These are phyloP conservation scores for Zaprionus ornatus DNA, from an alignment of 1,140 invertebrate genomes.

Conservation along the genomic window DNA sequence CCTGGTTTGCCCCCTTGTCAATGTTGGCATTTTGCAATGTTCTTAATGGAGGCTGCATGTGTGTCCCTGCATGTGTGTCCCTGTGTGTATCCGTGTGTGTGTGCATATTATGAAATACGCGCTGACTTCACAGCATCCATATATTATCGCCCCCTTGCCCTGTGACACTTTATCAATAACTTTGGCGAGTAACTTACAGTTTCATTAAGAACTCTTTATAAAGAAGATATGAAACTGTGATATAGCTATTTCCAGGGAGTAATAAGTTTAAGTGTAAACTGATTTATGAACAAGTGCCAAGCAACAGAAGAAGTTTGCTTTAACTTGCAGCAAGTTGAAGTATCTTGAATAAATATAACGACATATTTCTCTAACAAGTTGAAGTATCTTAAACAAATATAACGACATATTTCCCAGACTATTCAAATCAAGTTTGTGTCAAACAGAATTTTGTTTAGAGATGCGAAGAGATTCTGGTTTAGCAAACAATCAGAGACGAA, in stretches of 20 bases:
- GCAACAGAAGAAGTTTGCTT: neutral
- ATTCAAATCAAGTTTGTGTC: neutral
- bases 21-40: slow-evolving; percentile 37
- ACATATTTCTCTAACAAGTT: too few relatives aligned
- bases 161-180: slow-evolving; percentile 45
- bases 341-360: neutral
- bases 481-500: neutral
- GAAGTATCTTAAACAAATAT: neutral
- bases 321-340: neutral
- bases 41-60: slow-evolving; percentile 40
- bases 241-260: neutral
- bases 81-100: slow-evolving; percentile 18
- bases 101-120: slow-evolving; percentile 36
- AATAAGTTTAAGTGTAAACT: neutral
- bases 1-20: neutral
- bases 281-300: too few relatives aligned
- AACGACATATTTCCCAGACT: neutral
- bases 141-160: slow-evolving; percentile 34
- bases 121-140: slow-evolving; percentile 39
- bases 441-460: neutral
- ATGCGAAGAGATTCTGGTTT: neutral
- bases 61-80: neutral
- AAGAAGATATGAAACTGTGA: neutral
- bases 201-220: slow-evolving; percentile 28
- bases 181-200: slow-evolving; percentile 33